Evolutionary conservation across 2,888 invertebrate species (phyloP), one percentile per base, ranked within the genome.

Genomic region (Parnassius apollo): DNA sequence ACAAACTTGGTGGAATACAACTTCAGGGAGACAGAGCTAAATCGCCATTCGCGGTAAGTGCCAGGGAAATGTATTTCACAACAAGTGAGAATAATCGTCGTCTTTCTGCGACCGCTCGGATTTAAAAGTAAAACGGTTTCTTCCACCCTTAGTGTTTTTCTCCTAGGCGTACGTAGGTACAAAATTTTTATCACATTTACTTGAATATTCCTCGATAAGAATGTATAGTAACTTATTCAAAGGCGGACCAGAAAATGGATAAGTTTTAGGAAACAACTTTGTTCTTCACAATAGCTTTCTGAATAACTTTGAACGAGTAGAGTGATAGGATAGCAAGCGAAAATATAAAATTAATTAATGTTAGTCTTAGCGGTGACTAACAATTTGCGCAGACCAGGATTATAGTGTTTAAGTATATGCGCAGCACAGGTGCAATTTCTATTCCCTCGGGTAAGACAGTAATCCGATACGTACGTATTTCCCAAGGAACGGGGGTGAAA

Each of bases 71-170:
- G 84, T 85, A 88, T 90, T 83, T 82, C 81, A 79, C 86, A 81
- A 84, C 86, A 85, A 88, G 86, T 84, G 86, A 87, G 88, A 90
- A 84, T 88, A 86, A 90, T 88, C 78, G 87, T 80, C 81, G 85
- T 82, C 85, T 83, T 74, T 74, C 73, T 67, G 69, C 71, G 73
- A 75, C 75, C 74, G 76, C 68, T 69, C 70, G 74, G 77, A 76
- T 81, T 83, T 78, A 79, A 81, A 77, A 80, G 76, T 75, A 78
- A 82, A 79, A 77, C 75, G 73, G 72, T 74, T 75, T 73, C 62
- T 64, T 59, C 60, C 59, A 55, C 66, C 65, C 59, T 65, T 64
- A 63, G 64, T 65, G 62, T 60, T 57, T 64, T 48, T 59, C 48
- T 53, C 56, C 12, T 18, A 9, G 54, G 22, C 53, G 56, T 18